Percentiles rank a stretch among this genome's conserved stretches.
phyloP scores from a whole-genome alignment of 2,888 invertebrate species.

The Cylloceria caligata region DNA sequence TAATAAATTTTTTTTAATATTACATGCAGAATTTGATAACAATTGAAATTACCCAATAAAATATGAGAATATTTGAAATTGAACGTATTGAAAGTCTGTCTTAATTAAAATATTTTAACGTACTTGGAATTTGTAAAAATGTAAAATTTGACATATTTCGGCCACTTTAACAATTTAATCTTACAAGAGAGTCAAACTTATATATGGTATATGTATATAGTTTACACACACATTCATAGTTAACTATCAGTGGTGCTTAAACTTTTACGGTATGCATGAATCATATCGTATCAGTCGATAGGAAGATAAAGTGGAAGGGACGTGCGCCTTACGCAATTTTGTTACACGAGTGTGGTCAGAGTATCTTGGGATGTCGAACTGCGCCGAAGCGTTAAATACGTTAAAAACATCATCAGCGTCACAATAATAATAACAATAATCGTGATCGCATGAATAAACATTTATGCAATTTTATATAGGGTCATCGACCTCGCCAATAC shows the following conservation, averaged over 20 bases:
- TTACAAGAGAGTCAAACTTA: no score
- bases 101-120: no score
- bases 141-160: no score
- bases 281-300: slow-evolving; percentile 19
- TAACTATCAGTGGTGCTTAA: slow-evolving; percentile 1
- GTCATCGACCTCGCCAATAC: slow-evolving; percentile 36
- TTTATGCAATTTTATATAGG: slow-evolving; percentile 44
- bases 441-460: slow-evolving; percentile 50
- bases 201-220: no score
- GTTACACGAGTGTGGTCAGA: slow-evolving; percentile 40
- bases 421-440: slow-evolving; percentile 44
- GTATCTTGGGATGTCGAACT: slow-evolving; percentile 43
- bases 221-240: slow-evolving; percentile 4
- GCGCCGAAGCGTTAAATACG: slow-evolving; percentile 47
- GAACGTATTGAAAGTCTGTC: no score
- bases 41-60: no score
- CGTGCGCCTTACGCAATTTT: slow-evolving; percentile 57
- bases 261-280: neutral
- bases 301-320: slow-evolving; percentile 18
- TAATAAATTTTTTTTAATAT: no score
- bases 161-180: no score
- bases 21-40: no score
- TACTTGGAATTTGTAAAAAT: no score
- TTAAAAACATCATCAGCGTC: slow-evolving; percentile 35
- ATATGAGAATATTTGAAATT: no score